phyloP scores from a whole-genome alignment of 2,113 vertebrate species.

The Lanius collurio region DNA sequence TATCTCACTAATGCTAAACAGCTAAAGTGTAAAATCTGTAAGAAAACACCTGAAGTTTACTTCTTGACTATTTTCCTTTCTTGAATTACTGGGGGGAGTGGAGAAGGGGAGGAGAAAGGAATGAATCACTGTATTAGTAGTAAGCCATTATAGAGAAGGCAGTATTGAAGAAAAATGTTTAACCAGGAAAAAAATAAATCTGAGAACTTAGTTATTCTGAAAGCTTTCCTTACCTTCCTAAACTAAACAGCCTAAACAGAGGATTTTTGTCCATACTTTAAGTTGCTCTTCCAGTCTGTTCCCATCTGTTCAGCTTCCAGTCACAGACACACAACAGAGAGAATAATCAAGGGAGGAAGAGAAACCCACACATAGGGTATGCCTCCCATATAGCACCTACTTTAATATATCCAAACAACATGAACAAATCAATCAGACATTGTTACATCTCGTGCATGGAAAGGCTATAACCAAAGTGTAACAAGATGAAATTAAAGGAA shows the following conservation, averaged over 20 bases:
- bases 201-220: background rate
- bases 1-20: slow-evolving; percentile 18
- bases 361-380: background rate
- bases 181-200: background rate
- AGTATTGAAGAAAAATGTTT: background rate
- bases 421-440: background rate
- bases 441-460: background rate
- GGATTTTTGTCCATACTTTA: background rate
- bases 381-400: background rate
- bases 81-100: background rate
- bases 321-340: background rate
- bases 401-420: background rate
- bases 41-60: slow-evolving; percentile 17
- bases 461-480: background rate
- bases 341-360: background rate
- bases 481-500: background rate
- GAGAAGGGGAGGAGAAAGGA: background rate
- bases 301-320: background rate
- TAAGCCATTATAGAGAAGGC: background rate
- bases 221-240: background rate
- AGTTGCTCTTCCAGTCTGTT: background rate
- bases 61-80: background rate
- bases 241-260: background rate
- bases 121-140: background rate
- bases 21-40: slow-evolving; percentile 20